Evolutionary conservation across 2,888 invertebrate genomes (phyloP).

Genomic region (Cephus pygmeus): DNA sequence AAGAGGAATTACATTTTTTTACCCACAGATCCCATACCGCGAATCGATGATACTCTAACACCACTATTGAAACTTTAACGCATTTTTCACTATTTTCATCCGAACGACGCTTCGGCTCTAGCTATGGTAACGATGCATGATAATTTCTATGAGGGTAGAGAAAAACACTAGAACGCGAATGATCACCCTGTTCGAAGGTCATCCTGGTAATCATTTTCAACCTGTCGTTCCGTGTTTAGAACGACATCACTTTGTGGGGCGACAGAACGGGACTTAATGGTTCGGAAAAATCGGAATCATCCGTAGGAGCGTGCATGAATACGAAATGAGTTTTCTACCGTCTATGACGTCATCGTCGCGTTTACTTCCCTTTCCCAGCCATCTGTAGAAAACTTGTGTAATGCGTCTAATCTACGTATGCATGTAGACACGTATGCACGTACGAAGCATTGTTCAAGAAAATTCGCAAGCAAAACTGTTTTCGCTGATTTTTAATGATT

Average conservation of each 20-base stretch:
- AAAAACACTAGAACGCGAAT: neutral
- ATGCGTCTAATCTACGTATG: neutral
- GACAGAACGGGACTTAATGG: slow-evolving; percentile 56
- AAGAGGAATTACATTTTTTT: neutral
- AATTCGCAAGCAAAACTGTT: neutral
- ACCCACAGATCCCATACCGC: neutral
- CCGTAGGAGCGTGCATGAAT: slow-evolving; percentile 56
- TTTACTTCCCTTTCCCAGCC: slow-evolving; percentile 22
- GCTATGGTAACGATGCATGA: neutral
- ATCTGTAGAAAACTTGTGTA: slow-evolving; percentile 27
- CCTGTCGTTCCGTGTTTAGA: slow-evolving; percentile 57
- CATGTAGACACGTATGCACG: neutral
- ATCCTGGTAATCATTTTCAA: slow-evolving; percentile 54
- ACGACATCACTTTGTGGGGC: slow-evolving; percentile 56
- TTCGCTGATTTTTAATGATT: neutral
- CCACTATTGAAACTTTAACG: neutral
- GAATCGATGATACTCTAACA: neutral
- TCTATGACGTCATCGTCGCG: slow-evolving; percentile 48
- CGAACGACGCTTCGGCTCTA: neutral
- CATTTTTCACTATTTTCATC: neutral
- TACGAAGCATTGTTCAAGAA: neutral
- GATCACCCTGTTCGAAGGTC: slow-evolving; percentile 29
- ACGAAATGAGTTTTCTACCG: slow-evolving; percentile 58
- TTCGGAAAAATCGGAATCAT: slow-evolving; percentile 63
- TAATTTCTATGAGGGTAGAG: neutral